Conservation (phyloP, 1,140 invertebrate genomes). For the Thalassaphorura encarpata region DNA sequence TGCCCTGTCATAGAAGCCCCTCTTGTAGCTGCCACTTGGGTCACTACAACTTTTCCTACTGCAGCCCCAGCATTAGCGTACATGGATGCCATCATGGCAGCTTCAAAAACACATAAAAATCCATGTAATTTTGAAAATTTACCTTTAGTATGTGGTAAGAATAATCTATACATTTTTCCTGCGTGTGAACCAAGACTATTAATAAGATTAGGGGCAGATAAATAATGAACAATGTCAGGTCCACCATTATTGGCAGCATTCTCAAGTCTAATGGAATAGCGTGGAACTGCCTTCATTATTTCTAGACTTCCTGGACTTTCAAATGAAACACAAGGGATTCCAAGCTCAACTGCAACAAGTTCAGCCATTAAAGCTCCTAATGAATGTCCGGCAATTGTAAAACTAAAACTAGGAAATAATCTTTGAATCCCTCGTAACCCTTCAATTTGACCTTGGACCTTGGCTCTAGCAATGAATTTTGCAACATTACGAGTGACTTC, state of each 20-base stretch:
- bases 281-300: neutral
- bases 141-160: neutral
- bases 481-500: too few relatives aligned
- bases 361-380: neutral
- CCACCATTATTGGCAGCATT: too few relatives aligned
- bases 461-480: too few relatives aligned
- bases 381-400: neutral
- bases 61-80: too few relatives aligned
- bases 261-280: neutral
- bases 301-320: neutral
- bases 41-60: too few relatives aligned
- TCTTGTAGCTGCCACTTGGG: too few relatives aligned
- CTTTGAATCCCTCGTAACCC: too few relatives aligned
- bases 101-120: too few relatives aligned
- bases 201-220: neutral
- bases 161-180: neutral
- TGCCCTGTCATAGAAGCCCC: too few relatives aligned
- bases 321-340: neutral
- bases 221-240: neutral
- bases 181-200: neutral
- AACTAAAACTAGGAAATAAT: neutral
- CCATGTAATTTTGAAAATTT: too few relatives aligned
- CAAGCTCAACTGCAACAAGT: neutral
- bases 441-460: too few relatives aligned
- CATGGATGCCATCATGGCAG: too few relatives aligned